Conservation (phyloP, 2,113 vertebrate genomes). For the Mungos mungo region DNA sequence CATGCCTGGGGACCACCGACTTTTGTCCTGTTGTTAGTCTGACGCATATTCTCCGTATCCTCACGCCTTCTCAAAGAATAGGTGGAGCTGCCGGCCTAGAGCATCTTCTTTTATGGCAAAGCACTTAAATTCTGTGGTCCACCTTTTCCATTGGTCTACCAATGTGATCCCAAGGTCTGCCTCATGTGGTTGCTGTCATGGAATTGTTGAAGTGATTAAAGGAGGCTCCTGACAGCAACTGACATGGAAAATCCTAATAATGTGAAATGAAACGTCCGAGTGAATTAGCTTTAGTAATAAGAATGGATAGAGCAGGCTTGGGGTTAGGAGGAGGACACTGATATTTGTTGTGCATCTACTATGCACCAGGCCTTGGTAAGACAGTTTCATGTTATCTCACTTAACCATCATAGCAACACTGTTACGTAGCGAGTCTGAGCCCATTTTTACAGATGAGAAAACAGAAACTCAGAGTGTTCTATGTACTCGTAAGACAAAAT, state of each 20-base stretch:
- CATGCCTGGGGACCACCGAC: background rate
- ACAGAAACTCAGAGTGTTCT: background rate
- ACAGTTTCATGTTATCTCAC: background rate
- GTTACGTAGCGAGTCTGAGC: background rate
- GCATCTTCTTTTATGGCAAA: background rate
- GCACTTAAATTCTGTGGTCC: background rate
- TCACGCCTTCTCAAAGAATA: background rate
- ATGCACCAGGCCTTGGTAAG: background rate
- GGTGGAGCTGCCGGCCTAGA: background rate
- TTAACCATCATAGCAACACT: background rate
- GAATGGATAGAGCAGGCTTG: background rate
- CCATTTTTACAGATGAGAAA: slow-evolving; percentile 3
- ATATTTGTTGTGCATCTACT: background rate
- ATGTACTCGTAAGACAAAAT: background rate
- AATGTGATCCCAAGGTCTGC: background rate
- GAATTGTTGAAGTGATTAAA: background rate
- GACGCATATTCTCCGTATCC: background rate
- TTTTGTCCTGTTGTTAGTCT: background rate
- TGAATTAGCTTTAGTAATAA: slow-evolving; percentile 5
- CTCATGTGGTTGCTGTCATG: background rate
- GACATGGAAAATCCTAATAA: background rate
- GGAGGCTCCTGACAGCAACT: background rate
- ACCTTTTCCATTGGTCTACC: background rate
- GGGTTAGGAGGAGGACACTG: background rate
- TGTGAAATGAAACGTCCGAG: background rate